phyloP scores from a whole-genome alignment of 2,797 vertebrate genomes.

The Gouania willdenowi region DNA sequence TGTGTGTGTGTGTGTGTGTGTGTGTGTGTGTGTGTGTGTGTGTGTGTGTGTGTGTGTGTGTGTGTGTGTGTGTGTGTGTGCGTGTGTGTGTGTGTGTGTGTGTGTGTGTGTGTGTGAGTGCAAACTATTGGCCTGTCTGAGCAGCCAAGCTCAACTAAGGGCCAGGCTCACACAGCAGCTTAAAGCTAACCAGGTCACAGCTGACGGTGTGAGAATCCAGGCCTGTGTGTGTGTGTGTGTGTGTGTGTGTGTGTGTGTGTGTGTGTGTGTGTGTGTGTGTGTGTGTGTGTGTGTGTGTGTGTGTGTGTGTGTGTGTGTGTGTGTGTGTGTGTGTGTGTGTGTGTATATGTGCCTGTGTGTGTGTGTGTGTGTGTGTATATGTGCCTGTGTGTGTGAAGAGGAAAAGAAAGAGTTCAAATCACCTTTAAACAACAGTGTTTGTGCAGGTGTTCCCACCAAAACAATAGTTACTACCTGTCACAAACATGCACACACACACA shows the following conservation, averaged over 20 bases:
- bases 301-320: slow-evolving; percentile 24
- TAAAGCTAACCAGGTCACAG: slow-evolving; percentile 68
- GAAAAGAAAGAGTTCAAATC: slow-evolving; percentile 9
- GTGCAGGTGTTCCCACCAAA: slow-evolving; percentile 9
- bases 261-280: slow-evolving; percentile 7
- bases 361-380: slow-evolving; percentile 19
- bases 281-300: slow-evolving; percentile 12
- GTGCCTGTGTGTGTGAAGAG: slow-evolving; percentile 9
- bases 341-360: slow-evolving; percentile 1
- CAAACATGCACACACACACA: too few relatives aligned
- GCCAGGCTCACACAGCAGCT: slow-evolving; percentile 65
- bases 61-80: too few relatives aligned
- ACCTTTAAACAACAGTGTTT: slow-evolving; percentile 8
- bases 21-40: slow-evolving; percentile 33
- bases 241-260: slow-evolving; percentile 9
- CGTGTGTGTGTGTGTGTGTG: slow-evolving; percentile 26
- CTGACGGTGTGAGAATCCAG: slow-evolving; percentile 60
- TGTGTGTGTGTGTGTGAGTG: slow-evolving; percentile 31
- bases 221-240: slow-evolving; percentile 19
- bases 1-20: slow-evolving; percentile 25
- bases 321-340: slow-evolving; percentile 10
- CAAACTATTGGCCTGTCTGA: slow-evolving; percentile 61
- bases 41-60: too few relatives aligned
- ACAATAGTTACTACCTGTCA: too few relatives aligned
- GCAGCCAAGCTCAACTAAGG: slow-evolving; percentile 69